Evolutionary conservation across 2,888 invertebrate genomes (phyloP), one percentile per base, ranked within the genome.

Genomic region (Troides oblongomaculatus): DNA sequence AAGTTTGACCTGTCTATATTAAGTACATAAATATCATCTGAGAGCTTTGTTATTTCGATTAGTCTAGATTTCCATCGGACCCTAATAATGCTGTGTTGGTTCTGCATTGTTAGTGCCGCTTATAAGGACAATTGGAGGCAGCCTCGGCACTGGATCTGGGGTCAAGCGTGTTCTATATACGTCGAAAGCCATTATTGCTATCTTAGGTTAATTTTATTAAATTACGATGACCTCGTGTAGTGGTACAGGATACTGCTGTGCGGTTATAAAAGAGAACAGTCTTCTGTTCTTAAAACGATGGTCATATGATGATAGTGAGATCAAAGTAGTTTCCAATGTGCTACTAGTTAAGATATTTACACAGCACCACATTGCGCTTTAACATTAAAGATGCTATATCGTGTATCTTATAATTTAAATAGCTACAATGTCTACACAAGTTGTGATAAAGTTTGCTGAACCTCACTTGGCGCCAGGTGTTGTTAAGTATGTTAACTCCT

Each of bases 121-220:
- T 66, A 66, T 30, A 66, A 66, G 66, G 66, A 66, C 18, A 62
- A 65, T 46, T 65, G 46, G 60, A 65, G 39, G 36, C 46, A 6
- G 58, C 59, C 50, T 50, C 64, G 58, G 58, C 64, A 58, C 4
- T 10, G 53, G 43, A 50, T 14, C 66, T 30, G 8, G 21, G 66
- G 66, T 66, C 59, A 46, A 50, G 18, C 58, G 58, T 64, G 58
- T 59, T 59, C 58, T 39, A 59, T 46, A 39, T 59, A 46, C 25
- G 65, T 39, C 39, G 58, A 65, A 59, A 25, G 58, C 23, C 2
- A 46, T 65, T 57, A 46, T 43, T 43, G 46, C 58, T 59, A 58
- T 65, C 39, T 64, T 56, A 64, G 39, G 57, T 58, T 57, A 59
- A 65, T 65, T 36, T 65, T 58, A 64, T 43, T 58, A 2, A 14